Percentiles rank a stretch among this genome's conserved stretches.
Evolutionary conservation across 2,113 vertebrate species (phyloP).

Genomic region (Vidua macroura): DNA sequence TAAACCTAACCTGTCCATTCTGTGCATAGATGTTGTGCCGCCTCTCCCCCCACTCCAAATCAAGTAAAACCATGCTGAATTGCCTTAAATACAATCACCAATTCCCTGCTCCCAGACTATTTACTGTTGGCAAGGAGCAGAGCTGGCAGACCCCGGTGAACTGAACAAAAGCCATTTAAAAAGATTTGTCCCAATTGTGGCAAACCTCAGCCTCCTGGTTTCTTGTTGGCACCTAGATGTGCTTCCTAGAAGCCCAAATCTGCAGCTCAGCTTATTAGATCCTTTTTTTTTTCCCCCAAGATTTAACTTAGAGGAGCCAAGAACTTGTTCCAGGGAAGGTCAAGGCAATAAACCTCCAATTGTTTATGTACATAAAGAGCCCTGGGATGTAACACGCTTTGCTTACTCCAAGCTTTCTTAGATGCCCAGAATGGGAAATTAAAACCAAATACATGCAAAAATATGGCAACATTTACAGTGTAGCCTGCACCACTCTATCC

Average conservation of each 20-base stretch:
- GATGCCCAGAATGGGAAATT: not conserved
- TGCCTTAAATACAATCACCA: not conserved
- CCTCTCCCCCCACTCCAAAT: not conserved
- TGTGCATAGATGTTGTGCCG: not conserved
- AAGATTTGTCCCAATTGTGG: not conserved
- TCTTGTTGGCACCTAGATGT: not conserved
- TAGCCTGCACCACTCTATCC: not conserved
- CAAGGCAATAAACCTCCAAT: not conserved
- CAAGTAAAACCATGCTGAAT: not conserved
- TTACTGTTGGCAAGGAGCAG: not conserved
- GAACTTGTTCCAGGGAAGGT: not conserved
- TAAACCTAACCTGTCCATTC: not conserved
- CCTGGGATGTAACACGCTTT: not conserved
- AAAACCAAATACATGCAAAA: not conserved
- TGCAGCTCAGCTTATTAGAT: not conserved
- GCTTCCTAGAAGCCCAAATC: not conserved
- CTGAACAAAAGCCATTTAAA: not conserved
- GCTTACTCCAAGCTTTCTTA: not conserved
- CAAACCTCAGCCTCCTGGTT: not conserved
- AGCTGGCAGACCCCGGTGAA: not conserved
- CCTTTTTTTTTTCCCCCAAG: not conserved
- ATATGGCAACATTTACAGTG: not conserved
- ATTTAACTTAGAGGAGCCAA: not conserved
- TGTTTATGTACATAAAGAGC: not conserved
- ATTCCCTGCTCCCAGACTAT: not conserved